Percentiles rank a stretch among this genome's conserved stretches.
Conservation (phyloP, 1,140 invertebrate species). For the Sycobia sp. region DNA sequence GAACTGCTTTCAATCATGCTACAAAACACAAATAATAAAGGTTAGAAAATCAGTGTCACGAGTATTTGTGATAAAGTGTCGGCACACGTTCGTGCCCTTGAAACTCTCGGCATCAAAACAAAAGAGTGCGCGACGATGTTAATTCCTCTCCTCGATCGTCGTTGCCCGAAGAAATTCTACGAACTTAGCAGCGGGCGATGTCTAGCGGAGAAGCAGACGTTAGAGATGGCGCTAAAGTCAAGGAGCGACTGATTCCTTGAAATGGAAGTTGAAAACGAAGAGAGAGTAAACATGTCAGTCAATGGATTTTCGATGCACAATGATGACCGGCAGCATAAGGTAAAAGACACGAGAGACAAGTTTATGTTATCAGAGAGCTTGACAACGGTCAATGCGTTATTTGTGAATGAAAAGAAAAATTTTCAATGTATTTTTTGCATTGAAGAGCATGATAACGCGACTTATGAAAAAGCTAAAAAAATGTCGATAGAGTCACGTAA, state of each 20-base stretch:
- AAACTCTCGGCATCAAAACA: too few species aligned
- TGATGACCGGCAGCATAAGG: background rate
- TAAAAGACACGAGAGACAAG: constrained; percentile 14
- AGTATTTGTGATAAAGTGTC: too few species aligned
- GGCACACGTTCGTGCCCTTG: constrained; percentile 45
- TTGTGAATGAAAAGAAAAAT: too few species aligned
- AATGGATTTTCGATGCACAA: constrained; percentile 14
- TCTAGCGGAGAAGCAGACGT: too few species aligned
- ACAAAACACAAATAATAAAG: too few species aligned
- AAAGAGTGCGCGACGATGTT: too few species aligned
- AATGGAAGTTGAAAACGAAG: too few species aligned
- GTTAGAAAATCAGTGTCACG: constrained; percentile 41
- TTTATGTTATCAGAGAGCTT: background rate
- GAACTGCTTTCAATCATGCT: constrained; percentile 39
- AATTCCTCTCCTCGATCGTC: constrained; percentile 25
- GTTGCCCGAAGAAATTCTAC: too few species aligned
- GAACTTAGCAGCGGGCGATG: background rate
- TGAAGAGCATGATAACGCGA: too few species aligned
- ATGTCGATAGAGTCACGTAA: background rate
- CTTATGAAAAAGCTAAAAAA: constrained; percentile 5
- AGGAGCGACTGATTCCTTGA: constrained; percentile 43
- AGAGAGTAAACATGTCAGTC: too few species aligned
- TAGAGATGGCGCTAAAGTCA: constrained; percentile 41
- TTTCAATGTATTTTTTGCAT: too few species aligned
- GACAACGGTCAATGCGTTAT: too few species aligned